A percentile compares a stretch with the other conserved stretches of the same genome.
Evolutionary conservation across 2,797 vertebrate genomes (phyloP).

Genomic region (Hapalemur alaotrensis): DNA sequence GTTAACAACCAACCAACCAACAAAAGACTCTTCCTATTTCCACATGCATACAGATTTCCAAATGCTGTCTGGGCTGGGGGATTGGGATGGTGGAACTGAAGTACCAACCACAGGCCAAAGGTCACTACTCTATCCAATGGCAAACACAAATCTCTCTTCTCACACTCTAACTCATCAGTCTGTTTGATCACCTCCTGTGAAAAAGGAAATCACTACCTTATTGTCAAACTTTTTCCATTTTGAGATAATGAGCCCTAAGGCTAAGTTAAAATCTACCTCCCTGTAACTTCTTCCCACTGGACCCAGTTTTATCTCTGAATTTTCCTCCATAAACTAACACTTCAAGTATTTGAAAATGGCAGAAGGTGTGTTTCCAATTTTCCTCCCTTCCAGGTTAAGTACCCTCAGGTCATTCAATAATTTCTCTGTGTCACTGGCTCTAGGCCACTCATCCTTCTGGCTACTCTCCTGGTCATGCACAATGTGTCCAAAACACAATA

Average conservation of each 20-base stretch:
- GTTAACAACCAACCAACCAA: not conserved
- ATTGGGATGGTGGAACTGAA: not conserved
- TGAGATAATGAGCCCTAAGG: not conserved
- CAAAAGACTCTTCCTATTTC: not conserved
- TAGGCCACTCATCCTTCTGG: not conserved
- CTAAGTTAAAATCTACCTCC: not conserved
- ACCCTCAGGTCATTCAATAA: not conserved
- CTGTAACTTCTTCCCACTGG: not conserved
- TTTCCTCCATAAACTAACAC: not conserved
- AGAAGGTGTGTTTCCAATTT: not conserved
- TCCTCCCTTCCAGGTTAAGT: constrained; percentile 13
- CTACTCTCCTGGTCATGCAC: not conserved
- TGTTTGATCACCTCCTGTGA: not conserved
- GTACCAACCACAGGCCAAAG: not conserved
- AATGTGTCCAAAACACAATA: not conserved
- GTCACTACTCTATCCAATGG: not conserved
- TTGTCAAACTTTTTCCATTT: not conserved
- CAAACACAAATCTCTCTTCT: not conserved
- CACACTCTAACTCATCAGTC: not conserved
- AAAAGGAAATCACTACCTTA: constrained; percentile 12
- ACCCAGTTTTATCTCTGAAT: not conserved
- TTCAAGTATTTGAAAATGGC: not conserved
- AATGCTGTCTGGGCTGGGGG: not conserved
- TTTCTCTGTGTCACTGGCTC: not conserved
- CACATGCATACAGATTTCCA: not conserved